Conservation (phyloP, 2,888 invertebrate species). For the Drosophila paracracens region DNA sequence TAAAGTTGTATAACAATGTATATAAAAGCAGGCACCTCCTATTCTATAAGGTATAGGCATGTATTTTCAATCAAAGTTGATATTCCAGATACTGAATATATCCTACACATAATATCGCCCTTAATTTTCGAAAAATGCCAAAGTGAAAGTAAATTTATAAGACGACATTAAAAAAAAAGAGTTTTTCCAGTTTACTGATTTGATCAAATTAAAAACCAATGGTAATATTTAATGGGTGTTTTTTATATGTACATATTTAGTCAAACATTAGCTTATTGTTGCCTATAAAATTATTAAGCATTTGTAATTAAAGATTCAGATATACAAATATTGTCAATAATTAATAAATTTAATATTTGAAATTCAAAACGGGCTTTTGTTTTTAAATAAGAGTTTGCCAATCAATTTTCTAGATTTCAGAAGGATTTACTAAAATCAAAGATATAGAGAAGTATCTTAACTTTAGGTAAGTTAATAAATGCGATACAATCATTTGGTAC, state of each 20-base stretch:
- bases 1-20: background rate
- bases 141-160: background rate
- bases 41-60: background rate
- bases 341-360: background rate
- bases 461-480: background rate
- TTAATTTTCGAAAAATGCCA: background rate
- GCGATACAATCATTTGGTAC: background rate
- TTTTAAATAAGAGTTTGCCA: too few relatives aligned
- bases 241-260: too few relatives aligned
- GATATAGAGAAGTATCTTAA: background rate
- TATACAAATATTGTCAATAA: background rate
- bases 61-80: background rate
- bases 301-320: background rate
- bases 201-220: background rate
- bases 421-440: background rate
- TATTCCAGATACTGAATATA: background rate
- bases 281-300: background rate
- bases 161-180: too few relatives aligned
- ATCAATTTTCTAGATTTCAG: background rate
- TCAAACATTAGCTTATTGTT: background rate
- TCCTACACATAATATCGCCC: background rate
- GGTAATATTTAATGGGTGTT: too few relatives aligned
- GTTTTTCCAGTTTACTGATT: background rate
- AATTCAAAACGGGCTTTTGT: background rate
- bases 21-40: rapidly evolving